phyloP scores from a whole-genome alignment of 2,797 vertebrate species.

The Threskiornis aethiopicus region DNA sequence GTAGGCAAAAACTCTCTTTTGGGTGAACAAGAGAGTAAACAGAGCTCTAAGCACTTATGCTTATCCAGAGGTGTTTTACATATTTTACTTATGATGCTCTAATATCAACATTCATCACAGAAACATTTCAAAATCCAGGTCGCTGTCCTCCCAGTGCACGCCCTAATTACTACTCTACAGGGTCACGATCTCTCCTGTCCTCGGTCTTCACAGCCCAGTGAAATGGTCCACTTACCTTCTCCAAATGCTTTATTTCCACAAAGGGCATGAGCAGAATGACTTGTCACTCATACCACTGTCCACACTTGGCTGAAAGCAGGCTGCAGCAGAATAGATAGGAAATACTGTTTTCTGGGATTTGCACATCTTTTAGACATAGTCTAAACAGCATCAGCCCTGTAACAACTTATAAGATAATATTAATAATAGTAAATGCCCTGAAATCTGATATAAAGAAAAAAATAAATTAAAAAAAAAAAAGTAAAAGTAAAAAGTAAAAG shows the following conservation, averaged over 20 bases:
- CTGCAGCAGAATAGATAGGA: background rate
- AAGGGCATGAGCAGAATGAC: background rate
- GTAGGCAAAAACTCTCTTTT: background rate
- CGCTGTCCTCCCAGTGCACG: background rate
- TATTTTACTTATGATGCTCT: background rate
- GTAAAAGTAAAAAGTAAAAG: too few species aligned
- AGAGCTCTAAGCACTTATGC: background rate
- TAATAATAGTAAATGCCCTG: background rate
- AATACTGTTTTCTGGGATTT: background rate
- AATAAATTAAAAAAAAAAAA: too few species aligned
- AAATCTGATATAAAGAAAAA: background rate
- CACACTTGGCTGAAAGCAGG: background rate
- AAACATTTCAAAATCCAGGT: background rate
- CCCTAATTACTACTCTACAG: background rate
- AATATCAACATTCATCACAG: background rate
- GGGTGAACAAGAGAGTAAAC: background rate
- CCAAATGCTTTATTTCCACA: background rate
- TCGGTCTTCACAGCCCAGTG: background rate
- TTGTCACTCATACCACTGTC: background rate
- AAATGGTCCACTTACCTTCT: background rate
- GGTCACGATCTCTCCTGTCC: background rate
- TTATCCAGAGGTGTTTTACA: background rate
- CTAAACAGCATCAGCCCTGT: background rate
- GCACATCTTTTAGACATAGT: background rate
- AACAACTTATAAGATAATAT: background rate